Evolutionary conservation across 2,888 invertebrate genomes (phyloP).

Genomic region (Agapostemon virescens): DNA sequence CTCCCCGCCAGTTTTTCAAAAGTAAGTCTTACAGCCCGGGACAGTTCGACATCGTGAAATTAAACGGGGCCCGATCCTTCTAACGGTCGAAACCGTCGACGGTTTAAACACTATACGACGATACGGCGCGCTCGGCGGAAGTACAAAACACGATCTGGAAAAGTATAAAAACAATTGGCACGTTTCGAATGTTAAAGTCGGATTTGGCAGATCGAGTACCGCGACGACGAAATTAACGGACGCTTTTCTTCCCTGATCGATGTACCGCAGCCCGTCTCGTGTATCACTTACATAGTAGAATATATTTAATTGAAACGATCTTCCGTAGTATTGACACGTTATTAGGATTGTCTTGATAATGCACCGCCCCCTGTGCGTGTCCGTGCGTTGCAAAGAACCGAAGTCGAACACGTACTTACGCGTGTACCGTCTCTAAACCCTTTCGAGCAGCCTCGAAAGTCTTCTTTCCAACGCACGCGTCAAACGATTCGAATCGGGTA

Average conservation of each 20-base stretch:
- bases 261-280: slow-evolving; percentile 61
- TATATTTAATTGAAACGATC: slow-evolving; percentile 58
- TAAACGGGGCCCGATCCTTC: slow-evolving; percentile 13
- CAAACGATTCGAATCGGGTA: slow-evolving; percentile 18
- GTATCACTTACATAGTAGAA: slow-evolving; percentile 46
- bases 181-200: slow-evolving; percentile 33
- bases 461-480: slow-evolving; percentile 32
- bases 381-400: slow-evolving; percentile 33
- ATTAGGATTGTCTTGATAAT: slow-evolving; percentile 67
- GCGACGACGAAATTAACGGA: slow-evolving; percentile 10
- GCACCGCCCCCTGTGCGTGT: slow-evolving; percentile 38
- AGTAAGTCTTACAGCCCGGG: neutral
- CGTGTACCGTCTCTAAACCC: neutral
- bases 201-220: slow-evolving; percentile 40
- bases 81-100: slow-evolving; percentile 12
- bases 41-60: slow-evolving; percentile 11
- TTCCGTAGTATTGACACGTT: slow-evolving; percentile 65
- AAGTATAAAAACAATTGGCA: slow-evolving; percentile 55
- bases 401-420: neutral
- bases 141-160: slow-evolving; percentile 50
- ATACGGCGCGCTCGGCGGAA: slow-evolving; percentile 19
- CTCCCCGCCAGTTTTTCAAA: slow-evolving; percentile 16
- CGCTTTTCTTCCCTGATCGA: slow-evolving; percentile 53
- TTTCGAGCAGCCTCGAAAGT: neutral
- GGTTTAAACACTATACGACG: slow-evolving; percentile 26